Base-by-base conservation (phyloP, 2,113 vertebrate species). In the Grantiella picta region DNA sequence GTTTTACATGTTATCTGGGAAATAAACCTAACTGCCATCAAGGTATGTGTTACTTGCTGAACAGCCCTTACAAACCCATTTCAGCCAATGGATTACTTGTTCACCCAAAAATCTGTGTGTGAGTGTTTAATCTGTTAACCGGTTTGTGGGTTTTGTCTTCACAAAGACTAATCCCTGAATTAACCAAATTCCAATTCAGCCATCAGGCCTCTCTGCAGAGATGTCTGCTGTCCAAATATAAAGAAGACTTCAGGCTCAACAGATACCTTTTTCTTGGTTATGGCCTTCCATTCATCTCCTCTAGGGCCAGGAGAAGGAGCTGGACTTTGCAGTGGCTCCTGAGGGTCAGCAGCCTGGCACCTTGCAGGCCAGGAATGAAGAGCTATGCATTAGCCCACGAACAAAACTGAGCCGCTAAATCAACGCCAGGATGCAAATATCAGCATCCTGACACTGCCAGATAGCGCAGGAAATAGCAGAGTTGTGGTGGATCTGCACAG, bases 361-460 rank as follows among this genome's bases (percentile, higher is more conserved):
- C n/a, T 38, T 31, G 10, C 22, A 50, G 61, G 14, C 7, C 28
- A 5, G 73, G 31, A 63, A 57, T 0, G 5, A 60, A 52, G 15
- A 79, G 6, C n/a, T 8, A 1, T 5, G 5, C 25, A 2, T 33
- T 20, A 54, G 29, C 53, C 10, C 17, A n/a, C 0, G 2, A 49
- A 22, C 27, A 31, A 65, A 44, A 49, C 11, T 0, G 17, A 78
- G n/a, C 45, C 63, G 60, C 47, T 66, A 9, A 57, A 73, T 70
- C 29, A 84, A 11, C 36, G 64, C 50, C 54, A 57, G 65, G 69
- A 47, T n/a, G 56, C 23, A 28, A 42, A 7, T 12, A 72, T 4
- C 36, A 57, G 28, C 1, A 3, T 8, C 20, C 38, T 54, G 52
- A 44, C 29, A 5, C 1, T 35, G 54, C 42, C 15, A 11, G 33